phyloP scores from a whole-genome alignment of 2,888 invertebrate species.

The Rhodophaea formosa region DNA sequence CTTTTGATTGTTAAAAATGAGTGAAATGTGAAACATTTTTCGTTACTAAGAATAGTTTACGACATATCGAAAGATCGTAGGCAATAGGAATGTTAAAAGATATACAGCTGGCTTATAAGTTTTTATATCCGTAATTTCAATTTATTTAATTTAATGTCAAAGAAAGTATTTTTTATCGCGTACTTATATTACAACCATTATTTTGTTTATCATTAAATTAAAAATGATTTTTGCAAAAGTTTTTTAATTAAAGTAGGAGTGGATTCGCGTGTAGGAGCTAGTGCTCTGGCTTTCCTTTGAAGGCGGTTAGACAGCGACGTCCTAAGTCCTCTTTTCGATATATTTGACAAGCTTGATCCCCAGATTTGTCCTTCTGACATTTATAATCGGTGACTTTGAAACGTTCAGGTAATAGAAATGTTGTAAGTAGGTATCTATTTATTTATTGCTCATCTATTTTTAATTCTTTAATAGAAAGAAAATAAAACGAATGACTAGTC shows the following conservation, averaged over 20 bases:
- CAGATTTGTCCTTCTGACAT: conserved; percentile 50
- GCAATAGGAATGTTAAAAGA: conserved; percentile 16
- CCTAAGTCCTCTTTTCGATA: conserved; percentile 34
- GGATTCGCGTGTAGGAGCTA: background rate
- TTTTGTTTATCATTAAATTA: background rate
- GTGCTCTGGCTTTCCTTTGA: conserved; percentile 11
- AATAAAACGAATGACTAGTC: too few relatives aligned
- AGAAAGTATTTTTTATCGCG: conserved; percentile 6
- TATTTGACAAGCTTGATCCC: conserved; percentile 47
- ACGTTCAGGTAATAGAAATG: conserved; percentile 1
- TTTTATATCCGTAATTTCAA: conserved; percentile 11
- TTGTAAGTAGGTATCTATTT: background rate
- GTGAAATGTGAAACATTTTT: conserved; percentile 20
- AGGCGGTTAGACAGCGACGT: conserved; percentile 18
- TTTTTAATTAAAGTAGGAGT: background rate
- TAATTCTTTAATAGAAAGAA: too few relatives aligned
- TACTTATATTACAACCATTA: background rate
- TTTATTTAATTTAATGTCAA: conserved; percentile 13
- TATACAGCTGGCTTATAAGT: conserved; percentile 6
- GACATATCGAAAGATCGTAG: conserved; percentile 5
- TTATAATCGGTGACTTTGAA: conserved; percentile 34
- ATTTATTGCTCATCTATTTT: background rate
- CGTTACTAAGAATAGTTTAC: conserved; percentile 16
- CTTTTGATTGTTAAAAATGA: conserved; percentile 28
- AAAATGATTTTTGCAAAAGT: background rate